These are phyloP conservation scores for Lepilemur septentrionalis DNA, from an alignment of 2,797 vertebrate genomes.

Conservation along the genomic window DNA sequence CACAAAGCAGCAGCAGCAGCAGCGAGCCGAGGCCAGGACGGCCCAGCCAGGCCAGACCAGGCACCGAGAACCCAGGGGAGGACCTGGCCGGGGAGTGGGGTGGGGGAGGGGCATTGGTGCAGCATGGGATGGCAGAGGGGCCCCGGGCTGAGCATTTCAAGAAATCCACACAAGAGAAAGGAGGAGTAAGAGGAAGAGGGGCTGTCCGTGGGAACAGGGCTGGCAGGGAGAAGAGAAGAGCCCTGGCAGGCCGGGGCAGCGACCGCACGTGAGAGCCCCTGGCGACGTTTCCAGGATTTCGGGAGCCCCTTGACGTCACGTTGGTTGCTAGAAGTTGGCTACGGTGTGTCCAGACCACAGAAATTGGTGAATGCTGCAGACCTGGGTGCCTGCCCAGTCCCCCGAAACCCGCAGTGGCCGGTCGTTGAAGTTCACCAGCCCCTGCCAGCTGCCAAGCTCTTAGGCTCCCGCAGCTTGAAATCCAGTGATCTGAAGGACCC, in stretches of 20 bases:
- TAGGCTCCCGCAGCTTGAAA: background rate
- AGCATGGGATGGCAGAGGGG: accelerated
- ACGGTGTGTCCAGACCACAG: background rate
- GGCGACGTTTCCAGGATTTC: background rate
- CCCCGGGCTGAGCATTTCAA: accelerated
- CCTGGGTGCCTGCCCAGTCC: background rate
- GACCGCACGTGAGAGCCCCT: accelerated
- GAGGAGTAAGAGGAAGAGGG: background rate
- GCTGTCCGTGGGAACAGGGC: background rate
- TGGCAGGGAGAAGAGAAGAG: background rate
- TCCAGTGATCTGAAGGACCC: background rate
- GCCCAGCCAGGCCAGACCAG: too few species aligned
- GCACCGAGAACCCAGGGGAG: background rate
- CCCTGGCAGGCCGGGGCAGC: background rate
- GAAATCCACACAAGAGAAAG: accelerated
- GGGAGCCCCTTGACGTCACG: background rate
- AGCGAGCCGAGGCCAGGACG: background rate
- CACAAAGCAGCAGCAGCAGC: background rate
- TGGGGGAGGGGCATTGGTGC: too few species aligned
- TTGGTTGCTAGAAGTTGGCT: background rate
- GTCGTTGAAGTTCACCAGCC: background rate
- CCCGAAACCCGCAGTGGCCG: too few species aligned
- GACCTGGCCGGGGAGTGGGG: background rate
- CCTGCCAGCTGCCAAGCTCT: background rate
- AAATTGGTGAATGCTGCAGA: background rate